Evolutionary conservation across 2,113 vertebrate species (phyloP).

Genomic region (Hippocampus mohnikei): DNA sequence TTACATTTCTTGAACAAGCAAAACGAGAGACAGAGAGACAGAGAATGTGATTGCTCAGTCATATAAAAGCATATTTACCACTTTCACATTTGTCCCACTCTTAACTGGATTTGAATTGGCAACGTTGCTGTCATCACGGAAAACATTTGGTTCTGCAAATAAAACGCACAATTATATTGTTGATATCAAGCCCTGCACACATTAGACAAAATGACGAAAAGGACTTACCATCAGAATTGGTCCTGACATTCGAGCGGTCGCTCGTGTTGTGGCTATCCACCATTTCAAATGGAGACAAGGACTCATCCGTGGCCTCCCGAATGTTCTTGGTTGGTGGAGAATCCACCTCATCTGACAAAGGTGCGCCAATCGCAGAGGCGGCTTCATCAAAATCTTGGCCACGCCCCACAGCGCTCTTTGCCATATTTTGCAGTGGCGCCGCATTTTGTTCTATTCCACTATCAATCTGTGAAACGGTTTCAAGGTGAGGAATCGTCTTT

Average conservation of each 20-base stretch:
- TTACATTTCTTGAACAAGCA: background rate
- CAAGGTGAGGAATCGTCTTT: background rate
- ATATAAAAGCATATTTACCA: constrained; percentile 41
- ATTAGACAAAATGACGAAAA: background rate
- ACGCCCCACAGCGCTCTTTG: background rate
- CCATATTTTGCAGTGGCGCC: background rate
- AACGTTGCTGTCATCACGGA: background rate
- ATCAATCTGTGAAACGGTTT: constrained; percentile 4
- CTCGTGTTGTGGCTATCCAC: background rate
- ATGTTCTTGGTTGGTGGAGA: constrained; percentile 21
- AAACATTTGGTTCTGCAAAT: constrained; percentile 26
- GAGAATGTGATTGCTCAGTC: no score
- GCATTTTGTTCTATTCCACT: constrained; percentile 8
- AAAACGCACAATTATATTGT: background rate
- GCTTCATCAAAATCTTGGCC: constrained; percentile 8
- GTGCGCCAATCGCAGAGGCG: background rate
- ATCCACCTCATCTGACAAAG: constrained; percentile 1
- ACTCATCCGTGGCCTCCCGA: constrained; percentile 5
- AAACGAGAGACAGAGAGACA: background rate
- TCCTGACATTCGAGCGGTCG: background rate
- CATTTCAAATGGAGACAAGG: constrained; percentile 8
- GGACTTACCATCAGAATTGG: constrained; percentile 35
- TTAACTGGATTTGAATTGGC: background rate
- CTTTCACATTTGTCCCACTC: constrained; percentile 15
- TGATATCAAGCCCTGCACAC: no score